Conservation (phyloP, 2,888 invertebrate genomes). For the Rapana venosa region DNA sequence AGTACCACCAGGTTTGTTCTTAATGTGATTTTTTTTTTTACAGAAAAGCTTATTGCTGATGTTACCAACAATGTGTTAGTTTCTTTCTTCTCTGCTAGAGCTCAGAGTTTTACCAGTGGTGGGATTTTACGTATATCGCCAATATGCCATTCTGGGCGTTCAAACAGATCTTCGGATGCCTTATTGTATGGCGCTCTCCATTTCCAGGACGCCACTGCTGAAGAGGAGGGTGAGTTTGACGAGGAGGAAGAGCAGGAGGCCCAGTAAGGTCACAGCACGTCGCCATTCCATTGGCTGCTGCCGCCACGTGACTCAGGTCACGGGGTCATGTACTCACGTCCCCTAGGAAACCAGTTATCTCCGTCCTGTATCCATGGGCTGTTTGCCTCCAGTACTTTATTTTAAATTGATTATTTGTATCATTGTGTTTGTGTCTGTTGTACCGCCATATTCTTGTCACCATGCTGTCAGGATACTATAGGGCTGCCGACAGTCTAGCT, state of each 20-base stretch:
- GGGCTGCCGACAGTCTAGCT: neutral
- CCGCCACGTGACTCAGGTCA: neutral
- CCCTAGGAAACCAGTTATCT: neutral
- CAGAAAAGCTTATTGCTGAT: no score
- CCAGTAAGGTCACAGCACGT: neutral
- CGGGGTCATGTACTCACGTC: neutral
- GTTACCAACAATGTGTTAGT: no score
- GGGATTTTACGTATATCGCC: no score
- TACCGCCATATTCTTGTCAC: neutral
- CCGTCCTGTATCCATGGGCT: neutral
- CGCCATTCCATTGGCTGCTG: neutral
- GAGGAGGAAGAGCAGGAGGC: constrained; percentile 34
- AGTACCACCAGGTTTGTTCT: no score
- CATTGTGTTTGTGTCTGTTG: neutral
- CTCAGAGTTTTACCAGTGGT: no score
- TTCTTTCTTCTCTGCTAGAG: no score
- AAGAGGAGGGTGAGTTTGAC: constrained; percentile 28
- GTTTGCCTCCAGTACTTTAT: neutral
- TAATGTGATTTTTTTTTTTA: no score
- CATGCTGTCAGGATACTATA: neutral
- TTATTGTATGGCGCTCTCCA: neutral
- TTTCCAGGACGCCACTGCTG: constrained; percentile 15
- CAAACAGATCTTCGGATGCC: no score
- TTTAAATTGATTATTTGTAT: neutral
- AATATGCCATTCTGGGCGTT: no score